phyloP scores from a whole-genome alignment of 2,888 invertebrate species.

The Mimachlamys varia region DNA sequence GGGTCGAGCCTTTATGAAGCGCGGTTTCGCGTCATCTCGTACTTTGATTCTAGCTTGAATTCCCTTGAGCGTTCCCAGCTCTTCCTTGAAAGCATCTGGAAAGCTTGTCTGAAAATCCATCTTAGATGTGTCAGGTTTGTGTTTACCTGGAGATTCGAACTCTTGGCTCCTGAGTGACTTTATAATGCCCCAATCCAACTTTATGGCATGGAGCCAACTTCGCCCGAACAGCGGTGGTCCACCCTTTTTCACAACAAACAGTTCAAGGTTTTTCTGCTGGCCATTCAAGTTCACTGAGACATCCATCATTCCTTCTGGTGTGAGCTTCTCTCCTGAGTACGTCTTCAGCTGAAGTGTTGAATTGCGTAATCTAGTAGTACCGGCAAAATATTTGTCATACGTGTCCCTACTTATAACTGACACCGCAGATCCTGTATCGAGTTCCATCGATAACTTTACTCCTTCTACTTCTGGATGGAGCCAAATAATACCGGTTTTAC shows the following conservation, averaged over 20 bases:
- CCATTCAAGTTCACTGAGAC: slow-evolving; percentile 48
- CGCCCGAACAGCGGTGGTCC: slow-evolving; percentile 54
- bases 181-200: slow-evolving; percentile 18
- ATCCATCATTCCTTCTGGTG: slow-evolving; percentile 40
- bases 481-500: slow-evolving; percentile 21
- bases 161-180: too few species aligned
- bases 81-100: background rate
- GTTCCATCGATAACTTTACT: slow-evolving; percentile 36
- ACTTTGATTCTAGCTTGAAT: too few species aligned
- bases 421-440: slow-evolving; percentile 45
- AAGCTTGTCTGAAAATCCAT: background rate
- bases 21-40: slow-evolving; percentile 40
- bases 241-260: slow-evolving; percentile 51
- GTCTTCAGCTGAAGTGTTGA: slow-evolving; percentile 37
- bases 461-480: slow-evolving; percentile 42
- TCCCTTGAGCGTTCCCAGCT: slow-evolving; percentile 37
- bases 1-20: slow-evolving; percentile 56
- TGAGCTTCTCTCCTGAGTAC: slow-evolving; percentile 50
- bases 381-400: slow-evolving; percentile 11
- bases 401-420: slow-evolving; percentile 40
- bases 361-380: background rate
- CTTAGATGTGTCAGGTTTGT: too few species aligned
- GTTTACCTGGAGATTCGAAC: too few species aligned
- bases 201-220: slow-evolving; percentile 50
- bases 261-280: slow-evolving; percentile 39